phyloP scores from a whole-genome alignment of 2,113 vertebrate species.

The Herpetotheres cachinnans region DNA sequence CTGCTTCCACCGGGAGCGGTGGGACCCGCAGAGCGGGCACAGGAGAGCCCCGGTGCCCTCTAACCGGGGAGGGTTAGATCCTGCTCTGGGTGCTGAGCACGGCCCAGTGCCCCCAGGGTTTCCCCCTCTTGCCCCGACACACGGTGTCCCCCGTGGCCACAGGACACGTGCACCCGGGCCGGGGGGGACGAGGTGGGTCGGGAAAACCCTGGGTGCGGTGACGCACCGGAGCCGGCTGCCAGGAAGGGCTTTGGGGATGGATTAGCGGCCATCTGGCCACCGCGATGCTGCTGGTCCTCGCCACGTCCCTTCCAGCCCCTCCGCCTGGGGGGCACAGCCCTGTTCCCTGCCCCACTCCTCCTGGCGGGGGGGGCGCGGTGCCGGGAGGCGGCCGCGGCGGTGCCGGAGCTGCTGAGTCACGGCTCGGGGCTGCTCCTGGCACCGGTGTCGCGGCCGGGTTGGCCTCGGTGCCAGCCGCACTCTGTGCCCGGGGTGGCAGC shows the following conservation, averaged over 20 bases:
- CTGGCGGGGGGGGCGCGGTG: too few species aligned
- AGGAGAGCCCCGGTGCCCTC: too few species aligned
- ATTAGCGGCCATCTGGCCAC: not conserved
- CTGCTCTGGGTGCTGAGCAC: too few species aligned
- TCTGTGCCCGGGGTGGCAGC: not conserved
- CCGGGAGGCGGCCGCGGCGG: not conserved
- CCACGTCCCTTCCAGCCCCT: not conserved
- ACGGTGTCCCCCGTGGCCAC: not conserved
- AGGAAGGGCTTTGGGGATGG: not conserved
- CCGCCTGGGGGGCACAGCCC: not conserved
- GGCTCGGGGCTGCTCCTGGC: not conserved
- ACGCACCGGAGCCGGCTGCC: not conserved
- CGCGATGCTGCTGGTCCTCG: too few species aligned
- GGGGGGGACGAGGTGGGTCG: not conserved
- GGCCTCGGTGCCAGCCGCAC: not conserved
- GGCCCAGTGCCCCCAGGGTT: not conserved
- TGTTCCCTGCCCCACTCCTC: too few species aligned
- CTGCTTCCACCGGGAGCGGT: not conserved
- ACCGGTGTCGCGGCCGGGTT: not conserved
- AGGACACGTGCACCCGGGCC: fast-evolving
- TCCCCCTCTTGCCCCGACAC: not conserved
- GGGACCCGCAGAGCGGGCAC: fast-evolving
- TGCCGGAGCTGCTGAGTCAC: not conserved
- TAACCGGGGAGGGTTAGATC: fast-evolving
- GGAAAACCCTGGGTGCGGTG: not conserved